Percentiles rank a stretch among this genome's conserved stretches.
phyloP scores from a whole-genome alignment of 2,113 vertebrate species.

The Protobothrops flavoviridis region DNA sequence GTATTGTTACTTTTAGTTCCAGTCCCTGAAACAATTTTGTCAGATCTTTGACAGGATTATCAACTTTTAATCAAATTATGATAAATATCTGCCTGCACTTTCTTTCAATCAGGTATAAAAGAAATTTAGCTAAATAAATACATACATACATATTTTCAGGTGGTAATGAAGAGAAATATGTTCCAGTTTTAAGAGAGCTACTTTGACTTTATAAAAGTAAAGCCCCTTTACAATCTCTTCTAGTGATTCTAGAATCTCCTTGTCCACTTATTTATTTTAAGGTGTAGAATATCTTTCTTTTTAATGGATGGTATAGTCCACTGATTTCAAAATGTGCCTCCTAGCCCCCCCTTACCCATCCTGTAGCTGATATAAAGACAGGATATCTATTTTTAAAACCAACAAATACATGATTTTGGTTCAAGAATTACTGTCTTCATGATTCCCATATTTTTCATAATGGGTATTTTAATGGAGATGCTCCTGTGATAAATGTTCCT shows the following conservation, averaged over 20 bases:
- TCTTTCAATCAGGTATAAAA: neutral
- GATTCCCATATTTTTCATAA: neutral
- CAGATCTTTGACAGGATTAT: neutral
- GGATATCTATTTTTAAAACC: neutral
- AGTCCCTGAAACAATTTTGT: neutral
- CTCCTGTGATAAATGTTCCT: neutral
- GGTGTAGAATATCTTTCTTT: neutral
- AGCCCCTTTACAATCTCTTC: neutral
- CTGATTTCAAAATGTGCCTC: neutral
- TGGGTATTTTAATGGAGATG: neutral
- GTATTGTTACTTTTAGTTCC: neutral
- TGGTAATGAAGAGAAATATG: neutral
- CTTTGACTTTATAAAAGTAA: neutral
- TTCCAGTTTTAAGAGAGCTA: neutral
- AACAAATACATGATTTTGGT: too few relatives aligned
- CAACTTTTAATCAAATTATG: neutral
- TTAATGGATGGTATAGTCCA: neutral
- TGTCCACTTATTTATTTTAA: neutral
- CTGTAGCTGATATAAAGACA: neutral
- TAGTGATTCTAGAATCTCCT: neutral
- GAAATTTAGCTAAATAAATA: neutral
- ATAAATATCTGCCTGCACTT: neutral
- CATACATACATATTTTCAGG: neutral
- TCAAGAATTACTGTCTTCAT: neutral
- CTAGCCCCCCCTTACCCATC: neutral